Base-by-base conservation (phyloP, 2,113 vertebrate genomes). In the Zapornia atra region DNA sequence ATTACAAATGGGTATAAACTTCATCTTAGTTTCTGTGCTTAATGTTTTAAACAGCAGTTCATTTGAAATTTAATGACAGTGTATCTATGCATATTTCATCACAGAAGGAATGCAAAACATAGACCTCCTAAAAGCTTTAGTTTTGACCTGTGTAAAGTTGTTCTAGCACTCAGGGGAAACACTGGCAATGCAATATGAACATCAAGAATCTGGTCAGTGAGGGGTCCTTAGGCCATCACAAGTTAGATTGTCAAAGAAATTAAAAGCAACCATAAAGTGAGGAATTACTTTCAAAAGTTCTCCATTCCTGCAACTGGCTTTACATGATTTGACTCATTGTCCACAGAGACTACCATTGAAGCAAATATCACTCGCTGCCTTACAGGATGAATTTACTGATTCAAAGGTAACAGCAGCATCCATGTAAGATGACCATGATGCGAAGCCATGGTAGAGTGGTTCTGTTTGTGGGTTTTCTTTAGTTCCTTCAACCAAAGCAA, bases 301-400 rank as follows among this genome's bases (percentile, higher is more conserved):
- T 54, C 46, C 26, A 13, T 80, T 93, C 22, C 71, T 83, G n/a
- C 12, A 91, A 26, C 11, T 56, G 46, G 42, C 10, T 79, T 82
- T 36, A 14, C 17, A 22, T 34, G 5, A 56, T 54, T 57, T 54
- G 22, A 69, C 14, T 90, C 1, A 1, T 34, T 0, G 0, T 38
- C 34, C 31, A n/a, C 22, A 40, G 33, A 16, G 2, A 17, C 50
- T 69, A 18, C 12, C 12, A 19, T 3, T 69, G 48, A 86, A 66
- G 13, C 15, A 86, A 90, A 15, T 15, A 63, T 20, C 29, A 50
- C 7, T 17, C 16, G 13, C 15, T 50, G 66, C 77, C 51, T 4
- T 54, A 25, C 22, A 73, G 54, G 56, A 77, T 3, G 1, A 20
- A 59, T 71, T 60, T 53, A 34, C 13, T 42, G 9, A 48, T 56